Base-by-base conservation (phyloP, 2,113 vertebrate species). In the Tympanuchus pallidicinctus region DNA sequence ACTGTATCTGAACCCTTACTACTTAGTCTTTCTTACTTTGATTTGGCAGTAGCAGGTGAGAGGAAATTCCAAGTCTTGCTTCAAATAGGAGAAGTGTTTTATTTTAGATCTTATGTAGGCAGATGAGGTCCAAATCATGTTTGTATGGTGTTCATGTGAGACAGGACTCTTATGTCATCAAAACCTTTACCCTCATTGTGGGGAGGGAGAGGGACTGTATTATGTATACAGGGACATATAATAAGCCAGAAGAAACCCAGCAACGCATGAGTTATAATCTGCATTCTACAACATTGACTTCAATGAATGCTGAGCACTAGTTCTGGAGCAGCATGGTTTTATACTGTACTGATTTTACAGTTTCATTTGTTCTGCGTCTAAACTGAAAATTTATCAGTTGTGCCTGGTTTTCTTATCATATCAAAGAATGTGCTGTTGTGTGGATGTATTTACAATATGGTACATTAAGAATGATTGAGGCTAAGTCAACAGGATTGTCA, bases 401-500 rank as follows among this genome's bases (percentile, higher is more conserved):
- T 87, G 6, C 22, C 48, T 57, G 48, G 10, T 54, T 88, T 81
- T 82, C 40, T 78, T 73, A n/a, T 8, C 30, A 0, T 59, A 48
- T n/a, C 0, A 0, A 94, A 88, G 8, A 24, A 48, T 8, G 24
- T 89, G 52, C 38, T 87, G 13, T 19, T 82, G 47, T 36, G 36
- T 60, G 22, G 11, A 27, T 61, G 12, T 59, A 27, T 54, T 28
- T 63, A 22, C 59, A 86, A 72, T 43, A n/a, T 66, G 67, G 27
- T 36, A 77, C n/a, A 20, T 63, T 82, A 73, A 60, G 76, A 92
- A 24, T 64, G 73, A 56, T n/a, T 42, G 57, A 89, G 52, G 28
- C 16, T 78, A 78, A 83, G 47, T 82, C 89, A 76, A 38, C 70
- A 60, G 65, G 66, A 88, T 67, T 92, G 95, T 77, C 90, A 85